These are phyloP conservation scores for Drosophila eohydei DNA, from an alignment of 2,888 invertebrate species.

Conservation along the genomic window DNA sequence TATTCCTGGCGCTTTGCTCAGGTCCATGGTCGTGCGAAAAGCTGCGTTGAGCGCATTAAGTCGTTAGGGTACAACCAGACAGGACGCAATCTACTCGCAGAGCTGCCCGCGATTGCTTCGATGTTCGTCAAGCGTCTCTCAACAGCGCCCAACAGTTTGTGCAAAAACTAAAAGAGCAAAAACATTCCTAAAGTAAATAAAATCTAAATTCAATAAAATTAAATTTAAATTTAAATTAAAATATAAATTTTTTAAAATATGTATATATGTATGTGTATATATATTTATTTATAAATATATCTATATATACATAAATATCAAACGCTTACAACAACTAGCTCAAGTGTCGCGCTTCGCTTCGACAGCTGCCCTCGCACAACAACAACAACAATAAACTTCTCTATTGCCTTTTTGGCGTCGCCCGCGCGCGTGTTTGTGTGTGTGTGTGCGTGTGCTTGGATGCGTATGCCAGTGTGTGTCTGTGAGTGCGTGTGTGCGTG, in stretches of 20 bases:
- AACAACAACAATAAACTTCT: constrained; percentile 50
- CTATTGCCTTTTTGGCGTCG: constrained; percentile 60
- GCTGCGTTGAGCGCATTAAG: constrained; percentile 85
- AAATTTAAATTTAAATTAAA: constrained; percentile 9
- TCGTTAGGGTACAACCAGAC: constrained; percentile 85
- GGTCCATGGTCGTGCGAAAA: constrained; percentile 84
- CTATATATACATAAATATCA: neutral
- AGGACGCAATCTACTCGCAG: constrained; percentile 83
- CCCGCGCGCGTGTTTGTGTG: constrained; percentile 48
- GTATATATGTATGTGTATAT: neutral
- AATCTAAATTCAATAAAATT: constrained; percentile 28
- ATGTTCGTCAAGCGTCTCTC: constrained; percentile 65
- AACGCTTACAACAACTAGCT: constrained; percentile 7
- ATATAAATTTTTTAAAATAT: constrained; percentile 1
- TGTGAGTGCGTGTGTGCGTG: constrained; percentile 35
- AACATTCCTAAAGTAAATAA: constrained; percentile 6
- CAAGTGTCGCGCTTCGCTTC: constrained; percentile 18
- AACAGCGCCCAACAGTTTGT: constrained; percentile 66
- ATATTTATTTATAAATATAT: neutral
- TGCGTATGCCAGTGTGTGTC: constrained; percentile 33
- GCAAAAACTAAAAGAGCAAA: constrained; percentile 40
- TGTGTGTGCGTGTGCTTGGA: constrained; percentile 26
- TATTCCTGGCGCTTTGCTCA: constrained; percentile 54
- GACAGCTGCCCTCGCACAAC: constrained; percentile 32
- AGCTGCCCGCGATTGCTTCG: constrained; percentile 77